Evolutionary conservation across 2,888 invertebrate species (phyloP), one percentile per base, ranked within the genome.

Genomic region (Eledona agricola): DNA sequence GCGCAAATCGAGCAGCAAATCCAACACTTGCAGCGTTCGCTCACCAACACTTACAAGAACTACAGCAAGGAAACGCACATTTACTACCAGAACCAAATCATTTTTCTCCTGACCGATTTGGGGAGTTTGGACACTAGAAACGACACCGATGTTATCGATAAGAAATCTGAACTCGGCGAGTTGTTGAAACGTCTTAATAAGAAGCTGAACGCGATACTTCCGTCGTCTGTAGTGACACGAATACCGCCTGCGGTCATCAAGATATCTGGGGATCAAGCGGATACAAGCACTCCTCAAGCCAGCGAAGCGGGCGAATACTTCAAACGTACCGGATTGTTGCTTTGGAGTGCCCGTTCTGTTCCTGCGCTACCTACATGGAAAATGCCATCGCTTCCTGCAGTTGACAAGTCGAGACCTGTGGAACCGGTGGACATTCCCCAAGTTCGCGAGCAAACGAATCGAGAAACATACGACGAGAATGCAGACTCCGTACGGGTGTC

Each of bases 241-340:
- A n/a, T n/a, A n/a, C n/a, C n/a, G n/a, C n/a, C n/a, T n/a, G n/a
- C n/a, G n/a, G n/a, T n/a, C n/a, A n/a, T n/a, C n/a, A n/a, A n/a
- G n/a, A n/a, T n/a, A n/a, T n/a, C n/a, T n/a, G n/a, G n/a, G n/a
- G n/a, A n/a, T n/a, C n/a, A n/a, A n/a, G n/a, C n/a, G n/a, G n/a
- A n/a, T n/a, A n/a, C n/a, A n/a, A n/a, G n/a, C n/a, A n/a, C n/a
- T n/a, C n/a, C n/a, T n/a, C n/a, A n/a, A n/a, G n/a, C n/a, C n/a
- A n/a, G n/a, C 58, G 57, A 55, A 57, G 63, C 62, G 62, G 61
- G 61, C 59, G 34, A 54, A 31, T 50, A 47, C 55, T 42, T n/a
- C 31, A 12, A 31, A 12, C 13, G 12, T 31, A 31, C 5, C 16
- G 40, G 28, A 38, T 29, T 9, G 13, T 7, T 35, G 31, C 38